Percentiles rank a stretch among this genome's conserved stretches.
phyloP scores from a whole-genome alignment of 1,140 invertebrate genomes.

The Pseudachorutes palmiensis region DNA sequence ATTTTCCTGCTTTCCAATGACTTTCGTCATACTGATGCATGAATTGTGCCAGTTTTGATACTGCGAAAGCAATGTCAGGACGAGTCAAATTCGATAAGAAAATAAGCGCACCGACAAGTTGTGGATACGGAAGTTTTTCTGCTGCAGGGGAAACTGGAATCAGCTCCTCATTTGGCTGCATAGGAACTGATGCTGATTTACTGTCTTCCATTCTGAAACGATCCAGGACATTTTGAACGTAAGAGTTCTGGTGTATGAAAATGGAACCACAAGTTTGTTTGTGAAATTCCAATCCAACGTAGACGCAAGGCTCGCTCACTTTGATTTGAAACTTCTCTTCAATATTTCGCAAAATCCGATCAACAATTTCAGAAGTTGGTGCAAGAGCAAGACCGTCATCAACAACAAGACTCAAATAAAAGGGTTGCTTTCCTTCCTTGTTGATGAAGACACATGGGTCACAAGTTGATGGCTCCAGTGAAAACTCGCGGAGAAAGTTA shows the following conservation, averaged over 20 bases:
- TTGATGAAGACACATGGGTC: conserved; percentile 41
- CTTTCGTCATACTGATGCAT: conserved; percentile 37
- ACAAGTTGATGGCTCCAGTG: conserved; percentile 39
- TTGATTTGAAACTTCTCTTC: conserved; percentile 10
- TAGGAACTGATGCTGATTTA: conserved; percentile 38
- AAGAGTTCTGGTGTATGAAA: conserved; percentile 33
- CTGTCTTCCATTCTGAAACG: conserved; percentile 39
- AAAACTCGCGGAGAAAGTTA: conserved; percentile 38
- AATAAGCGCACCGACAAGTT: conserved; percentile 16
- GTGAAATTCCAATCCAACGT: conserved; percentile 7
- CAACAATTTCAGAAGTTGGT: neutral
- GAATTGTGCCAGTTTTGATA: conserved; percentile 41
- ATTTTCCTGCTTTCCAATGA: conserved; percentile 41
- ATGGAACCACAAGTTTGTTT: neutral
- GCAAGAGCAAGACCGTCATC: conserved; percentile 42
- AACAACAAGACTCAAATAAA: conserved; percentile 41
- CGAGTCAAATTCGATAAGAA: conserved; percentile 8
- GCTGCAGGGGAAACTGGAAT: conserved; percentile 12
- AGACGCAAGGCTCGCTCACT: neutral
- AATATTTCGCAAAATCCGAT: neutral
- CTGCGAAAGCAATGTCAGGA: conserved; percentile 33
- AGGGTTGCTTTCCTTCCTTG: conserved; percentile 20
- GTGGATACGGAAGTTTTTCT: conserved; percentile 26
- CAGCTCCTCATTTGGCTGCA: conserved; percentile 38
- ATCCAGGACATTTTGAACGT: conserved; percentile 36